Evolutionary conservation across 2,113 vertebrate genomes (phyloP).

Genomic region (Silurus asotus): DNA sequence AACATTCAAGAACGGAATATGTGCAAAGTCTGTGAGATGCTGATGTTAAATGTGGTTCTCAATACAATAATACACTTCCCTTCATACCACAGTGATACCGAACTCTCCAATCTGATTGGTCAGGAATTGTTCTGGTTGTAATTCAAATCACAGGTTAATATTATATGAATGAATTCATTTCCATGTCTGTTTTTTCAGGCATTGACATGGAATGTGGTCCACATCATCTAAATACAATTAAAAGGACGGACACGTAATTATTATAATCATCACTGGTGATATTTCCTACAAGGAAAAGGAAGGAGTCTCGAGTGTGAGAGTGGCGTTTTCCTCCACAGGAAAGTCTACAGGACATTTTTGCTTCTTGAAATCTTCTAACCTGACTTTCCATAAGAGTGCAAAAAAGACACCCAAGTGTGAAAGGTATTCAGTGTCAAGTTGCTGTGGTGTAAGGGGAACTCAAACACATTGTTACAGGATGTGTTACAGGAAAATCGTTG

Average conservation of each 20-base stretch:
- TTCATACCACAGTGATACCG: background rate
- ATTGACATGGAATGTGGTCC: background rate
- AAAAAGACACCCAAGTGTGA: background rate
- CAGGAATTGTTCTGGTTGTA: background rate
- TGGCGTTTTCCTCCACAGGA: background rate
- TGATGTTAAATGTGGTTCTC: background rate
- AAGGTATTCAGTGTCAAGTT: background rate
- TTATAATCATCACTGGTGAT: background rate
- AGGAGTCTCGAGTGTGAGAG: background rate
- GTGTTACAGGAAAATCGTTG: background rate
- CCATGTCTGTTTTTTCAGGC: background rate
- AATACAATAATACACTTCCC: background rate
- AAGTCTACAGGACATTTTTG: background rate
- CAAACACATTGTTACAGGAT: background rate
- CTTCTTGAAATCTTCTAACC: background rate
- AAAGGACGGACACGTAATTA: background rate
- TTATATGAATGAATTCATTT: background rate
- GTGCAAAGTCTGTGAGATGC: background rate
- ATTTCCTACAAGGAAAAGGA: background rate
- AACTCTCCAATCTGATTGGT: background rate
- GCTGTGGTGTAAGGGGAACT: background rate
- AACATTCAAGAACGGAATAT: background rate
- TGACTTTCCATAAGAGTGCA: background rate
- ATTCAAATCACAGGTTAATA: background rate
- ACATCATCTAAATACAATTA: background rate